Evolutionary conservation across 1,140 invertebrate species (phyloP).

Genomic region (Hypothenemus hampei): DNA sequence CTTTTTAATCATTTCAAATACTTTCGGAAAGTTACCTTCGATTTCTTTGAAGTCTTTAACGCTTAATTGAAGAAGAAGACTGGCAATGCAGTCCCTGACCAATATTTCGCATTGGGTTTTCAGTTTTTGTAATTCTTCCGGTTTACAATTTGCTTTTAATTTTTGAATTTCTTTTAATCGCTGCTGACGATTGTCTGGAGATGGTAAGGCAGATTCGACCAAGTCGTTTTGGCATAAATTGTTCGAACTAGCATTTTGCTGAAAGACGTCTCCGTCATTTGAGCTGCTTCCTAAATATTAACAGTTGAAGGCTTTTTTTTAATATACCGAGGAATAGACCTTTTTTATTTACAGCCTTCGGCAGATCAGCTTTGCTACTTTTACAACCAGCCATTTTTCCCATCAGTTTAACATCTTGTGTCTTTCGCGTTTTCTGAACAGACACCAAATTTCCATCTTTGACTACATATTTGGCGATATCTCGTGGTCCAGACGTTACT

Average conservation of each 20-base stretch:
- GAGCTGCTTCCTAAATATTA: constrained; percentile 33
- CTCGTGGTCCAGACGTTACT: constrained; percentile 50
- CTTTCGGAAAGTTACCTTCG: constrained; percentile 58
- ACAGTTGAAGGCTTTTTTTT: neutral
- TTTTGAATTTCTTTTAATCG: constrained; percentile 64
- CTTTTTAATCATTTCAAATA: neutral
- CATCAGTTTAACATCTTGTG: constrained; percentile 11
- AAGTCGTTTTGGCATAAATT: constrained; percentile 57
- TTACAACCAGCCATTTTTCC: too few species aligned
- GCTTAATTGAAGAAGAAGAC: constrained; percentile 70
- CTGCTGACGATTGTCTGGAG: constrained; percentile 57
- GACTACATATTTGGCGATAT: constrained; percentile 41
- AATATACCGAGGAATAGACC: constrained; percentile 13
- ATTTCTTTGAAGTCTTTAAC: constrained; percentile 78
- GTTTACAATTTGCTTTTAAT: constrained; percentile 74
- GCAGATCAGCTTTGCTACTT: constrained; percentile 37
- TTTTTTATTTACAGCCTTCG: constrained; percentile 30
- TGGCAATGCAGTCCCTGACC: constrained; percentile 70
- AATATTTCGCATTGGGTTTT: constrained; percentile 56
- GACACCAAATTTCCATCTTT: constrained; percentile 33
- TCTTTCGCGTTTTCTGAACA: constrained; percentile 24
- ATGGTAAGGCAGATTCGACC: constrained; percentile 64
- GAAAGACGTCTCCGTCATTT: constrained; percentile 35
- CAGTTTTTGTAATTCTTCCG: constrained; percentile 70
- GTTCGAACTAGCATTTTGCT: constrained; percentile 41